Conservation (phyloP, 2,113 vertebrate species). For the Cryptomyrus ogoouensis region DNA sequence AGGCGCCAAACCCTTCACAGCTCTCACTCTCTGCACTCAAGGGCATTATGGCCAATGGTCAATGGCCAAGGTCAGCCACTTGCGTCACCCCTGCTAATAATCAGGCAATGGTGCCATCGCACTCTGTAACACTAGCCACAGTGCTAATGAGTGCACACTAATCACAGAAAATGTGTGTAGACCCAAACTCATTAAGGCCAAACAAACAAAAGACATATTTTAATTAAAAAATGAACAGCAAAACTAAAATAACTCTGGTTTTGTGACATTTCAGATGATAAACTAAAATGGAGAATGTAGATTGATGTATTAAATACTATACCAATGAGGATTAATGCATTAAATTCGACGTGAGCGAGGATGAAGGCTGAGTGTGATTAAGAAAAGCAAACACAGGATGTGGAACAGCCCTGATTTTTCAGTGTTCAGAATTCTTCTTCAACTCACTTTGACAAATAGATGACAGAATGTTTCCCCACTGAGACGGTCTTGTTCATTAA, state of each 20-base stretch:
- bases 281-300: neutral
- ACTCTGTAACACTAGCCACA: neutral
- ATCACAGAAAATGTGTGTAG: neutral
- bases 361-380: neutral
- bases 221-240: neutral
- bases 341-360: neutral
- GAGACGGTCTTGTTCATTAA: slow-evolving; percentile 11
- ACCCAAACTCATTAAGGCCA: neutral
- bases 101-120: neutral
- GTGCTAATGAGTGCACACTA: neutral
- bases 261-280: neutral
- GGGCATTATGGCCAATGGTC: neutral
- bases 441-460: slow-evolving; percentile 13
- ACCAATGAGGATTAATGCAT: neutral
- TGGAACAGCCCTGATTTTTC: slow-evolving; percentile 10
- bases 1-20: neutral
- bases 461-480: slow-evolving; percentile 3
- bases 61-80: neutral
- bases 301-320: neutral
- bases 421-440: slow-evolving; percentile 14
- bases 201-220: neutral
- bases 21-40: neutral
- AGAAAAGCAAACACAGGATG: neutral
- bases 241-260: neutral
- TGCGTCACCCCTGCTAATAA: neutral